Conservation (phyloP, 2,113 vertebrate genomes). For the Eolophus roseicapilla region DNA sequence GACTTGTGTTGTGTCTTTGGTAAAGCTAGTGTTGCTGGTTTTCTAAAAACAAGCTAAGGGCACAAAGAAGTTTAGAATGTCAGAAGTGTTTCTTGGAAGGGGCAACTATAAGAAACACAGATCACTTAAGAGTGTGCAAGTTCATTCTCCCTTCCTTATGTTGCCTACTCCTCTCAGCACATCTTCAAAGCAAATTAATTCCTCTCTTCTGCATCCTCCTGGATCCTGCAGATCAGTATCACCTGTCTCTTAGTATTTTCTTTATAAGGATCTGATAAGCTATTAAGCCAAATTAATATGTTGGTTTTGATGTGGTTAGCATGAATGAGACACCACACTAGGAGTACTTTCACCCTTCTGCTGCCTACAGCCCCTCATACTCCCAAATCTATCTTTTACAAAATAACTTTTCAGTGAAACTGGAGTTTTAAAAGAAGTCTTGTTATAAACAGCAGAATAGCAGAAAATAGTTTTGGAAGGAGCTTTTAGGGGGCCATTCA, state of each 20-base stretch:
- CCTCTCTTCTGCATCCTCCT: not conserved
- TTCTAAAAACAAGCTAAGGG: not conserved
- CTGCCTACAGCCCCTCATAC: not conserved
- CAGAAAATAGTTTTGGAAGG: not conserved
- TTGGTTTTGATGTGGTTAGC: not conserved
- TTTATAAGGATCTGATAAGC: not conserved
- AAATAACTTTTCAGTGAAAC: not conserved
- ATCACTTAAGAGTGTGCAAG: no score
- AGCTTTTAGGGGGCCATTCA: not conserved
- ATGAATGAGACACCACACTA: not conserved
- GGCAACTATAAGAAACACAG: not conserved
- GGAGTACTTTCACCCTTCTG: not conserved
- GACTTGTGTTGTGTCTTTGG: not conserved
- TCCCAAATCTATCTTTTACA: not conserved
- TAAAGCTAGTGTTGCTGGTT: not conserved
- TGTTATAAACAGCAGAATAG: not conserved
- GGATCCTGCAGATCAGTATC: not conserved
- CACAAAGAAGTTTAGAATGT: not conserved
- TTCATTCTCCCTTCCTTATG: not conserved
- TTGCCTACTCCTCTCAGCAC: not conserved
- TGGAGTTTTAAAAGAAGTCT: rapidly evolving
- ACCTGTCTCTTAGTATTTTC: not conserved
- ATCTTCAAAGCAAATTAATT: not conserved
- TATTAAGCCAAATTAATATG: not conserved
- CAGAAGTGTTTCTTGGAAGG: not conserved